These are phyloP conservation scores for Turnix velox DNA, from an alignment of 2,113 vertebrate genomes.

Conservation along the genomic window DNA sequence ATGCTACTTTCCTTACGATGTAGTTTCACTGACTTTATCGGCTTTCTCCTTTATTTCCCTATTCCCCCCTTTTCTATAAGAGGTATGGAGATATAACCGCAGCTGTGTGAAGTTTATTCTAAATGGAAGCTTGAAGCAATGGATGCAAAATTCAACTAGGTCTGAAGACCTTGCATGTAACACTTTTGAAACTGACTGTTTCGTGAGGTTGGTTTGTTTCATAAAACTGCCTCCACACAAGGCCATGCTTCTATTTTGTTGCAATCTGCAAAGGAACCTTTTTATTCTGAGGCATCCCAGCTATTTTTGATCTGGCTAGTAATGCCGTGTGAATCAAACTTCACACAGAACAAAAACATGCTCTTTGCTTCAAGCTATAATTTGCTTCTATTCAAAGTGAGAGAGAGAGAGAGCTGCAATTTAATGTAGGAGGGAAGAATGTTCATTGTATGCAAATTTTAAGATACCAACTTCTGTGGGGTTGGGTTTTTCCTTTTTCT, in stretches of 20 bases:
- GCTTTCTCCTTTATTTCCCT: fast-evolving
- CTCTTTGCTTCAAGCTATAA: not conserved
- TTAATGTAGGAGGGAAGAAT: not conserved
- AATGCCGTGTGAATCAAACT: not conserved
- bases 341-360: not conserved
- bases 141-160: not conserved
- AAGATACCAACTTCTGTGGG: not conserved
- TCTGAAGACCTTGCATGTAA: not conserved
- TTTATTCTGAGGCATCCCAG: not conserved
- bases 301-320: not conserved
- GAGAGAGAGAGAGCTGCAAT: not conserved
- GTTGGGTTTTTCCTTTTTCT: not conserved
- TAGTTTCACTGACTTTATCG: not conserved
- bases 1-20: not conserved
- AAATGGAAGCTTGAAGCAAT: not conserved
- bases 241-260: not conserved
- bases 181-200: not conserved
- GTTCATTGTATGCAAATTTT: not conserved
- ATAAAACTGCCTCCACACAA: not conserved
- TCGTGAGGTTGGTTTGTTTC: not conserved
- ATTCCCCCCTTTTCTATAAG: too few species aligned
- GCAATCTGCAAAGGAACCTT: not conserved
- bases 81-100: not conserved
- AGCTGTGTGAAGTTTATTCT: not conserved
- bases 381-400: not conserved